Evolutionary conservation across 2,113 vertebrate genomes (phyloP).

Genomic region (Sceloporus undulatus): DNA sequence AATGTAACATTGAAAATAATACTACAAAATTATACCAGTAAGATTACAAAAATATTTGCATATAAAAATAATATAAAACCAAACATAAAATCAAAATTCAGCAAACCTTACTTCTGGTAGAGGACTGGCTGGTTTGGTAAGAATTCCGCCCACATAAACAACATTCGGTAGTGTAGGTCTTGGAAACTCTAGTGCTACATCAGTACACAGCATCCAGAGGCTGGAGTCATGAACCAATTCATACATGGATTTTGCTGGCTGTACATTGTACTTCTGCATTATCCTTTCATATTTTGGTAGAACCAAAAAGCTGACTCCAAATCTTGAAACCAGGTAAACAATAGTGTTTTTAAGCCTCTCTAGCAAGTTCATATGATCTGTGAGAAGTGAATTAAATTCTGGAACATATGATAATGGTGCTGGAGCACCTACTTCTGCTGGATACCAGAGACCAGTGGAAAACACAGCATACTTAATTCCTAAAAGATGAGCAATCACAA

Average conservation of each 20-base stretch:
- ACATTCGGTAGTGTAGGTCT: constrained; percentile 96
- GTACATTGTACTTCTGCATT: constrained; percentile 91
- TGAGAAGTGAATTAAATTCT: constrained; percentile 97
- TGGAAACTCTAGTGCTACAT: constrained; percentile 96
- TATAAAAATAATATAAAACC: constrained; percentile 41
- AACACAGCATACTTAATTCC: constrained; percentile 95
- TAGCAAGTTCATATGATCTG: constrained; percentile 91
- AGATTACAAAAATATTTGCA: fast-evolving
- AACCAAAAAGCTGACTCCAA: constrained; percentile 93
- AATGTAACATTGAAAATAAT: not conserved
- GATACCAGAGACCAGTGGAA: constrained; percentile 98
- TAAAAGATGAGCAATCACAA: constrained; percentile 94
- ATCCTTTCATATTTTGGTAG: constrained; percentile 96
- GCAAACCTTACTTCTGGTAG: constrained; percentile 93
- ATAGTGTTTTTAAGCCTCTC: constrained; percentile 92
- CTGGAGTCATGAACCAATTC: constrained; percentile 94
- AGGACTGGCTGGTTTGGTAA: constrained; percentile 90
- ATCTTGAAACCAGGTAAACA: constrained; percentile 92
- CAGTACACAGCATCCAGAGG: constrained; percentile 98
- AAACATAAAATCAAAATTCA: constrained; percentile 57
- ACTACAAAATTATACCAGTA: not conserved
- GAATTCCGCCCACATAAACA: constrained; percentile 97
- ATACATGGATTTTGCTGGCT: constrained; percentile 88
- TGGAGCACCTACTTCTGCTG: constrained; percentile 95
- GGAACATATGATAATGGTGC: constrained; percentile 95